Conservation (phyloP, 2,113 vertebrate species). For the Mungos mungo region DNA sequence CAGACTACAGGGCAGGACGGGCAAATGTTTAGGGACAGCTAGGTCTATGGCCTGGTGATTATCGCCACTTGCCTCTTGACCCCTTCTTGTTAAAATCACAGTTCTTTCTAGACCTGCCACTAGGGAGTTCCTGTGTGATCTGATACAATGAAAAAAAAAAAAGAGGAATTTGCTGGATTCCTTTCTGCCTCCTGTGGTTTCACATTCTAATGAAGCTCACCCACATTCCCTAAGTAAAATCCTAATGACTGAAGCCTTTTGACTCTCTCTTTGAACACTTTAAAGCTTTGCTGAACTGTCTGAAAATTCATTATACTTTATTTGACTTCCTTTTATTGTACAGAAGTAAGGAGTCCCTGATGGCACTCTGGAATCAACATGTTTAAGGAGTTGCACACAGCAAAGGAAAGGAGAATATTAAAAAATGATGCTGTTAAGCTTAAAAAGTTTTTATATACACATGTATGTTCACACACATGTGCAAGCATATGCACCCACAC, state of each 20-base stretch:
- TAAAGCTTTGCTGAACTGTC: constrained; percentile 71
- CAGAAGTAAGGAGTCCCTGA: constrained; percentile 71
- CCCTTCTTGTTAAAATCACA: not conserved
- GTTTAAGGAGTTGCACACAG: not conserved
- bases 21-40: not conserved
- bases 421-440: not conserved
- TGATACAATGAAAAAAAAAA: not conserved
- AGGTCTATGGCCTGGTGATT: not conserved
- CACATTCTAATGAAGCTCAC: constrained; percentile 78
- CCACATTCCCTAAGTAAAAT: constrained; percentile 71
- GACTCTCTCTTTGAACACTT: constrained; percentile 76
- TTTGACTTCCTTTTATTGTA: constrained; percentile 75
- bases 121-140: not conserved
- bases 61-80: not conserved
- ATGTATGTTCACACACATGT: not conserved
- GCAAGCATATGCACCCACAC: not conserved
- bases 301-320: constrained; percentile 74
- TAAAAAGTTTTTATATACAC: not conserved
- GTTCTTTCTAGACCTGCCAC: not conserved
- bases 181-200: constrained; percentile 63
- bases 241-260: constrained; percentile 71
- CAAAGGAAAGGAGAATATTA: not conserved
- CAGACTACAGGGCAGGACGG: not conserved
- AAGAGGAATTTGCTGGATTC: constrained; percentile 55
- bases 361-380: constrained; percentile 25